These are phyloP conservation scores for Rhagonycha lutea DNA, from an alignment of 2,888 invertebrate species.

Conservation along the genomic window DNA sequence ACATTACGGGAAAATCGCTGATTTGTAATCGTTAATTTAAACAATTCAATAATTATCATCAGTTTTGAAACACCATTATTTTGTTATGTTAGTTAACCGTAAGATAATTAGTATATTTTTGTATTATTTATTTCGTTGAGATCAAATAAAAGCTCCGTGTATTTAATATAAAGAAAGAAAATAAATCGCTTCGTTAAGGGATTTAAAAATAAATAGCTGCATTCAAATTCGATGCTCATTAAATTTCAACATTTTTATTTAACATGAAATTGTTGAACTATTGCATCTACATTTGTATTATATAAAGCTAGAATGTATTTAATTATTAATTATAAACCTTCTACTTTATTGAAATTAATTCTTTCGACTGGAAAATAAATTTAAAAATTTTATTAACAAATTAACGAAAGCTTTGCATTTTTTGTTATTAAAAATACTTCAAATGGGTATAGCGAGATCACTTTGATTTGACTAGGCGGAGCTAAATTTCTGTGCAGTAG, in stretches of 20 bases:
- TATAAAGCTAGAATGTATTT: background rate
- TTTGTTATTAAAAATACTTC: no score
- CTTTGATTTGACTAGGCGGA: no score
- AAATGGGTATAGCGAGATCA: no score
- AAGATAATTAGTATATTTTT: constrained; percentile 19
- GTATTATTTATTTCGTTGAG: constrained; percentile 1
- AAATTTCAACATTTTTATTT: constrained; percentile 45
- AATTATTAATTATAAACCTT: background rate
- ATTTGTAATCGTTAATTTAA: no score
- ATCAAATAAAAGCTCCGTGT: constrained; percentile 29
- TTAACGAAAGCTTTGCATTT: no score
- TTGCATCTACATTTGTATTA: background rate
- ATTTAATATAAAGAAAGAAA: constrained; percentile 35
- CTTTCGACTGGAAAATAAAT: no score
- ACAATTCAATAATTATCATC: no score
- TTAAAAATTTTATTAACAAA: no score
- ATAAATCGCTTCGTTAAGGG: constrained; percentile 40
- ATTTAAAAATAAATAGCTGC: constrained; percentile 39
- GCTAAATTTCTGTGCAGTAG: no score
- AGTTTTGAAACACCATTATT: constrained; percentile 7
- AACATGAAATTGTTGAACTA: constrained; percentile 35
- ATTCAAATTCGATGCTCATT: constrained; percentile 40
- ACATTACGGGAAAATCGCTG: no score
- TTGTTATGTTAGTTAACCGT: constrained; percentile 8
- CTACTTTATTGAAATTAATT: background rate